Conservation (phyloP, 2,113 vertebrate species). For the Bolborhynchus lineola region DNA sequence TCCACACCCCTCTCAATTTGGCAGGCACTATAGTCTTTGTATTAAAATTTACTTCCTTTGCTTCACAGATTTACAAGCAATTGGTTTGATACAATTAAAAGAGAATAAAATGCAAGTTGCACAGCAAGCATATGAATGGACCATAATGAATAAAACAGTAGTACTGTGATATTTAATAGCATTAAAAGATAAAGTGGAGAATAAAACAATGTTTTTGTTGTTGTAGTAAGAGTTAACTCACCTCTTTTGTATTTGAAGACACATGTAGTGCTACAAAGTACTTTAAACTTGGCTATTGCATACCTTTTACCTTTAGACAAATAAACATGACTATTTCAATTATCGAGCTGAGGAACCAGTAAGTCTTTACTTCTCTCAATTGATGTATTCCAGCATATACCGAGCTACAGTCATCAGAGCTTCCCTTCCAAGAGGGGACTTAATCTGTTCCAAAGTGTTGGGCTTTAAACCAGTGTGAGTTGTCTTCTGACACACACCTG, state of each 20-base stretch:
- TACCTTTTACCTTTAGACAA: neutral
- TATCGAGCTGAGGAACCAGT: neutral
- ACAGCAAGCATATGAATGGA: neutral
- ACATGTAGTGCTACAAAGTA: neutral
- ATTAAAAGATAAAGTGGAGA: constrained; percentile 17
- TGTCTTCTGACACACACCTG: neutral
- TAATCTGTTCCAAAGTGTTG: neutral
- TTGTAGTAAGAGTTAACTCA: neutral
- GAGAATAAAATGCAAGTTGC: neutral
- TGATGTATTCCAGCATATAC: neutral
- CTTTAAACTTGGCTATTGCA: neutral
- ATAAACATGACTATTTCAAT: neutral
- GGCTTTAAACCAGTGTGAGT: neutral
- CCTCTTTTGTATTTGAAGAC: neutral
- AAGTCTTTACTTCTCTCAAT: neutral
- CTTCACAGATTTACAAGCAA: neutral
- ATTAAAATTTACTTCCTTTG: neutral
- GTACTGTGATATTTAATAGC: neutral
- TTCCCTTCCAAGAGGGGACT: neutral
- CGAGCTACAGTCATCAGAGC: neutral
- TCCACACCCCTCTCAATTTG: neutral
- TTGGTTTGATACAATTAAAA: neutral
- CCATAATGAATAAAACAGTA: neutral
- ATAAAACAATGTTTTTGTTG: neutral
- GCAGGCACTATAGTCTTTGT: neutral